Evolutionary conservation across 2,797 vertebrate genomes (phyloP), one percentile per base, ranked within the genome.

Genomic region (Smutsia temminckii): DNA sequence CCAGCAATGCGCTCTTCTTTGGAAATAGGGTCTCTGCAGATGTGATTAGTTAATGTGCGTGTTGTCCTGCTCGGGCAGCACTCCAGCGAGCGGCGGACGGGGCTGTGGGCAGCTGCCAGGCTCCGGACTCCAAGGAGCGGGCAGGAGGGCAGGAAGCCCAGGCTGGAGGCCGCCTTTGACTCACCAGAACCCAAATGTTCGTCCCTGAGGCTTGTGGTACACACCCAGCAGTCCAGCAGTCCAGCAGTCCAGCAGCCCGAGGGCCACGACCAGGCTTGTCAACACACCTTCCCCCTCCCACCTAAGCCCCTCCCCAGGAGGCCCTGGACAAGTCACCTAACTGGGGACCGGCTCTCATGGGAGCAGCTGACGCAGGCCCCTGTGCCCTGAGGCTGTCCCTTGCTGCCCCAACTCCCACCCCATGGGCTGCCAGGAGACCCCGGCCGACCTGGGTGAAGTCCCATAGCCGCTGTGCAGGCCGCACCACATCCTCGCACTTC

Each of bases 371-470:
- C 3, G 46, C 63, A 8, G 40, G 34, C 20, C 9, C 20, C 32
- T 2, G 14, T 8, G 25, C 46, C 25, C n/a, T 5, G 2, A 25
- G 8, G 16, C 7, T 25, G 4, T 8, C 8, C 17, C 29, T 13
- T 1, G 0, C 21, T 0, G 53, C 40, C 34, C n/a, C 18, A 0
- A 2, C 12, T 89, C 77, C 85, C 42, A 17, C 8, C 61, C 61
- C 9, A 4, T 0, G 10, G n/a, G 10, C 27, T 20, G n/a, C 51
- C 12, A 2, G 1, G 5, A 16, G 18, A 11, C 1, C 5, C 23
- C 0, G 0, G 0, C 96, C 92, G 98, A 99, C 99, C 99, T 99
- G 99, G 42, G 99, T 99, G 92, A 99, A 99, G 98, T 99, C 99
- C 99, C 99, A 99, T 90, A 99, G 99, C 94, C 99, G 98, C 97